Percentiles rank a stretch among this genome's conserved stretches.
Conservation (phyloP, 1,140 invertebrate genomes). For the Leptinotarsa texana region DNA sequence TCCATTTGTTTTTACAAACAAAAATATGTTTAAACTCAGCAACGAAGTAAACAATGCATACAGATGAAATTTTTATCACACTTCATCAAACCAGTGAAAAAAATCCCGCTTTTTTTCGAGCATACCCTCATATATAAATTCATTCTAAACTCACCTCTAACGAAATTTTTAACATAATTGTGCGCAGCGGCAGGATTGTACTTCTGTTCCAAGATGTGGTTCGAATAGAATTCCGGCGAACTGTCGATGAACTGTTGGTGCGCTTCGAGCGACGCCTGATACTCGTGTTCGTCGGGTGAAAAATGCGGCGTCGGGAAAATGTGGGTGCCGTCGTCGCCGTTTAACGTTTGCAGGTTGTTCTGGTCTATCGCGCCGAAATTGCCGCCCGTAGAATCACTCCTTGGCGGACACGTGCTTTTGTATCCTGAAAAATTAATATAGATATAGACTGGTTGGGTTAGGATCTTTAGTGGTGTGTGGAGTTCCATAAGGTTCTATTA, state of each 20-base stretch:
- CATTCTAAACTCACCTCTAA: conserved; percentile 59
- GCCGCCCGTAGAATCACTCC: conserved; percentile 35
- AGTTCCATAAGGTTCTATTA: background rate
- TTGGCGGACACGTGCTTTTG: conserved; percentile 48
- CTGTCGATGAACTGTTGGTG: conserved; percentile 67
- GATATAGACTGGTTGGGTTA: background rate
- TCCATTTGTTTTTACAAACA: too few species aligned
- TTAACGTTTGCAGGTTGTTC: conserved; percentile 29
- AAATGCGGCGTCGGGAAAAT: conserved; percentile 56
- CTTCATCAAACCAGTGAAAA: too few species aligned
- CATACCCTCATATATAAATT: too few species aligned
- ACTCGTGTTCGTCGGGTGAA: conserved; percentile 70
- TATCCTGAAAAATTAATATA: conserved; percentile 35
- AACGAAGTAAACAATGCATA: too few species aligned
- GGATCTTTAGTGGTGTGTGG: background rate
- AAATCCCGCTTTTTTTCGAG: too few species aligned
- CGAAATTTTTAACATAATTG: conserved; percentile 69
- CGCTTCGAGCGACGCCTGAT: conserved; percentile 67
- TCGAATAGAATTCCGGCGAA: conserved; percentile 77
- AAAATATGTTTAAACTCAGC: too few species aligned
- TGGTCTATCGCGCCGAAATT: conserved; percentile 11
- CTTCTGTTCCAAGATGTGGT: conserved; percentile 65
- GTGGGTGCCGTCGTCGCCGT: conserved; percentile 43
- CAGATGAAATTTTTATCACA: too few species aligned
- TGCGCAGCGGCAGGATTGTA: conserved; percentile 64